Evolutionary conservation across 1,140 invertebrate genomes (phyloP).

Genomic region (Bombus waltoni): DNA sequence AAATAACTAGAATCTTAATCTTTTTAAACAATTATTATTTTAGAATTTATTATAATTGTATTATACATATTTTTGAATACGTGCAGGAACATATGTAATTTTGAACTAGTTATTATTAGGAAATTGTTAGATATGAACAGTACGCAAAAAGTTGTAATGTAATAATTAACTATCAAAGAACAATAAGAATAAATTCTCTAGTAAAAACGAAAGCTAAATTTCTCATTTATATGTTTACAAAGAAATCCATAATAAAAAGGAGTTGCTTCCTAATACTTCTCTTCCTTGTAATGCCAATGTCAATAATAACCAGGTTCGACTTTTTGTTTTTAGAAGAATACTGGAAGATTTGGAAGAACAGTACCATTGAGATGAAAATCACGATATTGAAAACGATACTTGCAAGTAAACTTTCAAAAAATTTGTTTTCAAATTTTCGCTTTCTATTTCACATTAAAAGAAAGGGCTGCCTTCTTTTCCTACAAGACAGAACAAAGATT

Average conservation of each 20-base stretch:
- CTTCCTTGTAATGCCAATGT: not conserved
- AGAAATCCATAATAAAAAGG: not conserved
- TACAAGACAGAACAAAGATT: not conserved
- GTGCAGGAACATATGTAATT: not conserved
- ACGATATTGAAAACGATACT: constrained; percentile 30
- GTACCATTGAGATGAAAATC: constrained; percentile 31
- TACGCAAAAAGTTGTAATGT: not conserved
- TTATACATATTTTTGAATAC: not conserved
- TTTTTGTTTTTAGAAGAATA: constrained; percentile 60
- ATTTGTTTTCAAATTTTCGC: constrained; percentile 18
- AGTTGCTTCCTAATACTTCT: constrained; percentile 20
- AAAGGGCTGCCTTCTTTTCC: not conserved
- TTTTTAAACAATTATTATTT: constrained; percentile 2
- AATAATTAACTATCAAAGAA: not conserved
- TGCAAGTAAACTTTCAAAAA: constrained; percentile 49
- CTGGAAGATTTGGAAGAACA: constrained; percentile 52
- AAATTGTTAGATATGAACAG: constrained; percentile 15
- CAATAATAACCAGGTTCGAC: constrained; percentile 19
- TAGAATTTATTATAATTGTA: not conserved
- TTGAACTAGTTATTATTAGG: constrained; percentile 6
- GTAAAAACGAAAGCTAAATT: constrained; percentile 9
- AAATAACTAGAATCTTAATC: not conserved
- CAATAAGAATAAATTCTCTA: constrained; percentile 7
- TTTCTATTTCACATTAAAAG: constrained; percentile 10
- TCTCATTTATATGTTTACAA: constrained; percentile 43